Evolutionary conservation across 2,113 vertebrate species (phyloP).

Genomic region (Himantopus leucocephalus): DNA sequence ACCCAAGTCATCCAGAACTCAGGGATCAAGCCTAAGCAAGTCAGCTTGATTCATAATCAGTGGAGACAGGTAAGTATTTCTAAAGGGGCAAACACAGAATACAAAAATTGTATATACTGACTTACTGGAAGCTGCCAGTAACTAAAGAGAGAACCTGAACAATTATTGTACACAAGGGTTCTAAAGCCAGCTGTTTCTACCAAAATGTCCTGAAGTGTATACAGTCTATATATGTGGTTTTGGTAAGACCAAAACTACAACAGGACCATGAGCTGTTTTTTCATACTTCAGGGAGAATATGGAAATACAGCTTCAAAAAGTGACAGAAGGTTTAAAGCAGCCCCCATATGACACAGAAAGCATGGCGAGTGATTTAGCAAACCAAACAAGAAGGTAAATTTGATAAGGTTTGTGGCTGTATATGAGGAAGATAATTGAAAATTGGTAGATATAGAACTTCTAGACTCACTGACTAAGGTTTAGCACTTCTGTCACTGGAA

Average conservation of each 20-base stretch:
- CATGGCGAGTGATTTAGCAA: neutral
- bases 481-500: neutral
- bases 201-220: neutral
- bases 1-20: neutral
- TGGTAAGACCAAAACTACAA: neutral
- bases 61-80: neutral
- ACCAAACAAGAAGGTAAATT: neutral
- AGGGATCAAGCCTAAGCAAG: neutral
- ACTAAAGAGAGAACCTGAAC: neutral
- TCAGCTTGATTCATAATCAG: neutral
- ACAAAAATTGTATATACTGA: neutral
- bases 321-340: neutral
- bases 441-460: neutral
- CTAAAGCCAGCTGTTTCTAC: neutral
- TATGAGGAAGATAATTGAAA: neutral
- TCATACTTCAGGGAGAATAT: neutral
- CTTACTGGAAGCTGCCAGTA: neutral
- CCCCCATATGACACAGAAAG: neutral
- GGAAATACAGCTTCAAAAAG: neutral
- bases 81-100: neutral
- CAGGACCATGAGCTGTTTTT: neutral
- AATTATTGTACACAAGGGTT: neutral
- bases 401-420: neutral
- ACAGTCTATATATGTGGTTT: neutral
- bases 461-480: neutral